A percentile compares a stretch with the other conserved stretches of the same genome.
Conservation (phyloP, 2,888 invertebrate species). For the Dorcus parallelipipedus region DNA sequence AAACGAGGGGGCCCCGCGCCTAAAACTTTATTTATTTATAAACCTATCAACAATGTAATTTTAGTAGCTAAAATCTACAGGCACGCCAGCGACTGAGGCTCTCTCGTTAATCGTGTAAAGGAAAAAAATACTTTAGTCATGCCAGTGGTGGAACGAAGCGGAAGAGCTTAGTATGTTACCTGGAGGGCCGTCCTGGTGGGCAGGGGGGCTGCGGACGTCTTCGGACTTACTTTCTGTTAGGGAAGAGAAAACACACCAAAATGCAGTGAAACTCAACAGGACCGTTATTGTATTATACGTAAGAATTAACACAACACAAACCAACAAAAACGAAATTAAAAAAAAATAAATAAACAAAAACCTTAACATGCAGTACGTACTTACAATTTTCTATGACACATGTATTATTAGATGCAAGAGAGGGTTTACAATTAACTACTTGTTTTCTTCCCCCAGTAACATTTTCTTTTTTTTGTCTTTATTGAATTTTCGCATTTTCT, state of each 20-base stretch:
- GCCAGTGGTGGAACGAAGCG: conserved; percentile 26
- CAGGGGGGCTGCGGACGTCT: conserved; percentile 57
- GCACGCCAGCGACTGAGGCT: neutral
- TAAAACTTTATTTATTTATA: too few species aligned
- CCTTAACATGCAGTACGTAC: conserved; percentile 1
- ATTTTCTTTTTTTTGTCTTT: too few species aligned
- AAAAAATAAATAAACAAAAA: conserved; percentile 9
- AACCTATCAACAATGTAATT: too few species aligned
- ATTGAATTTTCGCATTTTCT: too few species aligned
- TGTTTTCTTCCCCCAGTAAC: too few species aligned
- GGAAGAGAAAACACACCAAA: conserved; percentile 28
- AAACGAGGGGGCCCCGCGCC: too few species aligned
- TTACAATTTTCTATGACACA: neutral
- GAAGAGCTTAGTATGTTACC: conserved; percentile 53
- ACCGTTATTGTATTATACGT: neutral
- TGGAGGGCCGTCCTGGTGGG: conserved; percentile 63
- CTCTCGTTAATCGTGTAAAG: neutral
- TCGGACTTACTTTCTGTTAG: conserved; percentile 52
- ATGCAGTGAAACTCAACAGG: conserved; percentile 18
- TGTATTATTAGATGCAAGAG: neutral
- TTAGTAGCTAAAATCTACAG: neutral
- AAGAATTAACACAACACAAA: conserved; percentile 28
- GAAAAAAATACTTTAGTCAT: conserved; percentile 11
- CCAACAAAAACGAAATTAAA: conserved; percentile 23
- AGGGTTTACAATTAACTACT: neutral